phyloP scores from a whole-genome alignment of 1,140 invertebrate genomes.

The Atta cephalotes region DNA sequence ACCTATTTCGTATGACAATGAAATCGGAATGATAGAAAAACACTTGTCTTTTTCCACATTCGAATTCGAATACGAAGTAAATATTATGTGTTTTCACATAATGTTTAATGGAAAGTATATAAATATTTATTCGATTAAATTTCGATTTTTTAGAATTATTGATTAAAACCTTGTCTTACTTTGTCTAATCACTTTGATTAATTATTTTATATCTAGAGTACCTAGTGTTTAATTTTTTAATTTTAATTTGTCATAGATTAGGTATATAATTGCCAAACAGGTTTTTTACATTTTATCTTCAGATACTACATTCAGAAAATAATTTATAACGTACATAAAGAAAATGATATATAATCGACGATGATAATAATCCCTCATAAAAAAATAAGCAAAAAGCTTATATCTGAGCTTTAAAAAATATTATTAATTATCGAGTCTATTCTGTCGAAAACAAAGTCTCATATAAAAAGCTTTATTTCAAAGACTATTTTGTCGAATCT shows the following conservation, averaged over 20 bases:
- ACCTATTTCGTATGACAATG: conserved; percentile 10
- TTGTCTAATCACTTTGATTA: neutral
- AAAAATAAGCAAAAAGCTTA: neutral
- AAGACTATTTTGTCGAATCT: conserved; percentile 6
- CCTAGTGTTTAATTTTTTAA: neutral
- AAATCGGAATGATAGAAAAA: conserved; percentile 3
- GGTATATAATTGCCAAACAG: neutral
- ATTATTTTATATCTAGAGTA: neutral
- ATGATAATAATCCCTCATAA: neutral
- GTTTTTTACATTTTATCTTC: neutral
- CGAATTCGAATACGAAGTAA: neutral
- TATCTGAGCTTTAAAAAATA: neutral
- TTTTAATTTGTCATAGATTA: neutral
- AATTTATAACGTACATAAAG: neutral
- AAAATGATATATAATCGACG: neutral
- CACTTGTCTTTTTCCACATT: neutral
- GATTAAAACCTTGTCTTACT: neutral
- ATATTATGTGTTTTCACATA: neutral
- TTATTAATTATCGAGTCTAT: conserved; percentile 18
- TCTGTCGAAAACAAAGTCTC: neutral
- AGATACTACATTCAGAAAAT: neutral
- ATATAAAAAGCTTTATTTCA: neutral
- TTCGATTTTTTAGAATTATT: neutral
- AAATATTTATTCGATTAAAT: neutral
- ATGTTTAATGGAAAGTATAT: neutral